phyloP scores from a whole-genome alignment of 35 echinoderm and acorn worm species.

The Strongylocentrotus purpuratus region DNA sequence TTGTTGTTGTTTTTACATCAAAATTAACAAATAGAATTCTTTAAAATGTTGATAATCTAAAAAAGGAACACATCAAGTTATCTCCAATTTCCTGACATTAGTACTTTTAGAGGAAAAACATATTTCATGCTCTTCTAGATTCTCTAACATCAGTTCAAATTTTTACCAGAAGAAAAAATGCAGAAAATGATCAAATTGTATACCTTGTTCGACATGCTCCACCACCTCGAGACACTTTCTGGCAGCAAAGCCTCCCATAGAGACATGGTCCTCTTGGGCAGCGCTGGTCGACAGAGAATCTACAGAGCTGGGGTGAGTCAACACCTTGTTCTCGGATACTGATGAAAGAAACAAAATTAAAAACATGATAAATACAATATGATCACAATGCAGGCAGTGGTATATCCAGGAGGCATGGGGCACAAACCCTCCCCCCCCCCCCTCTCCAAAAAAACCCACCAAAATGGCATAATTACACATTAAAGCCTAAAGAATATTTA shows the following conservation, averaged over 20 bases:
- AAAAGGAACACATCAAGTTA: too few species aligned
- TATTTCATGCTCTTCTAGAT: neutral
- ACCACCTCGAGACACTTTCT: conserved; percentile 77
- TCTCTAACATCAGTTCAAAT: neutral
- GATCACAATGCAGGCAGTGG: neutral
- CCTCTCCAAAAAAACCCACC: too few species aligned
- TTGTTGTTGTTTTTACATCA: too few species aligned
- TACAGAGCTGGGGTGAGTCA: conserved; percentile 93
- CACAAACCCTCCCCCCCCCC: too few species aligned
- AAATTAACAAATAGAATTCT: too few species aligned
- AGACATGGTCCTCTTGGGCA: conserved; percentile 88
- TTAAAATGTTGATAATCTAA: too few species aligned
- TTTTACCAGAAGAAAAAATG: neutral
- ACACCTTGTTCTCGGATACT: conserved; percentile 98
- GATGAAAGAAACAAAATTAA: conserved; percentile 16
- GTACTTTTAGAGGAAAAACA: neutral
- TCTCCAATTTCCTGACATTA: too few species aligned
- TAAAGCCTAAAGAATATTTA: too few species aligned
- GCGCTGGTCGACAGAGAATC: conserved; percentile 94
- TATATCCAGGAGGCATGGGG: too few species aligned
- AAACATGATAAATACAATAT: neutral
- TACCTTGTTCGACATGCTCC: conserved; percentile 98
- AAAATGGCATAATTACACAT: too few species aligned
- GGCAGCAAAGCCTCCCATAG: conserved; percentile 87
- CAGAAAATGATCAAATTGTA: neutral